These are phyloP conservation scores for Helicolenus hilgendorfi DNA, from an alignment of 2,797 vertebrate species.

Conservation along the genomic window DNA sequence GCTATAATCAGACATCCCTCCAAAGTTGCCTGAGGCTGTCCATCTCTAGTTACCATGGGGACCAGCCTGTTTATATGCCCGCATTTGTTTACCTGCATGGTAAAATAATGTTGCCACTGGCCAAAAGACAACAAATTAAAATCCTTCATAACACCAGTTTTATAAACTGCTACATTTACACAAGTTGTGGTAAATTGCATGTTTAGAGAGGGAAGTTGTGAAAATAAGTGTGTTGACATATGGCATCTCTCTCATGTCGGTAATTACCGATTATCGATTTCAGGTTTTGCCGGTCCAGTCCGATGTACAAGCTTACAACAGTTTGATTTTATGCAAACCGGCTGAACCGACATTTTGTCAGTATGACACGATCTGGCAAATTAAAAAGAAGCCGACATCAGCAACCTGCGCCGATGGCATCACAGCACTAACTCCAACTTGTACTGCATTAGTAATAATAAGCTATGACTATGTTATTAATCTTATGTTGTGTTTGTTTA, in stretches of 20 bases:
- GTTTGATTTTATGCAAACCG: too few relatives aligned
- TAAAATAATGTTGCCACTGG: conserved; percentile 15
- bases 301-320: too few relatives aligned
- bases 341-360: neutral
- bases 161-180: conserved; percentile 11
- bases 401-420: too few relatives aligned
- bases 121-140: conserved; percentile 19
- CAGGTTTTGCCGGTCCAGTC: too few relatives aligned
- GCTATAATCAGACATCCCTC: conserved; percentile 23
- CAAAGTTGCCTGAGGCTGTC: conserved; percentile 32
- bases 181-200: neutral
- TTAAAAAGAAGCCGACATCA: too few relatives aligned
- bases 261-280: neutral
- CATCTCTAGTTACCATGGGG: conserved; percentile 36
- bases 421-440: neutral
- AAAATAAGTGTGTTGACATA: neutral
- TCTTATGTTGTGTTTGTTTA: neutral
- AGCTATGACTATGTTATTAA: neutral
- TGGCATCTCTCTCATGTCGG: neutral
- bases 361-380: neutral
- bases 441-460: neutral
- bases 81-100: conserved; percentile 29
- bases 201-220: neutral
- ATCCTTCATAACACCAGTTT: conserved; percentile 6
- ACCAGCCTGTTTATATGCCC: conserved; percentile 35